Base-by-base conservation (phyloP, 2,797 vertebrate genomes). In the Labroides dimidiatus region DNA sequence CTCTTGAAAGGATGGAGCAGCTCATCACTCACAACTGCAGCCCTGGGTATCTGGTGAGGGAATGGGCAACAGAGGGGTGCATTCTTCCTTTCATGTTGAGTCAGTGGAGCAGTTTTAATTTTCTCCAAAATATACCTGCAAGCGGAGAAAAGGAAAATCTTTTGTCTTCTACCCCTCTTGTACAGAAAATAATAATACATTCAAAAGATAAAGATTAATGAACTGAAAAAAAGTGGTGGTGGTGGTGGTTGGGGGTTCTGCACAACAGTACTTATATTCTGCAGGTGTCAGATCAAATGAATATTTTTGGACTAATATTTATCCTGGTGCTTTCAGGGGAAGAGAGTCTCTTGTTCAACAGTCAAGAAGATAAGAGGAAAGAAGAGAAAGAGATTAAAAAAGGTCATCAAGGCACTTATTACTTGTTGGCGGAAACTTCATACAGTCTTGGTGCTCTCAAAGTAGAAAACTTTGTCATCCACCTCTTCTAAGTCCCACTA, bases 401-500 rank as follows among this genome's bases (percentile, higher is more conserved):
- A 69, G 81, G 72, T 89, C 16, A 87, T 92, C 27, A 83, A 83
- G 36, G 61, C 78, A 21, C 67, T 94, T 30, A 82, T 88, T 17
- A 85, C 79, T 21, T 94, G 94, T 76, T 94, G 93, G 94, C 88
- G 94, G 72, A 94, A 93, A 81, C 86, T 95, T 75, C 90, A 87
- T 60, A 92, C 80, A 39, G 60, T 90, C 48, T 80, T 69, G 23
- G 11, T 73, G 49, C 21, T 68, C 12, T 73, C 42, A 60, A 78
- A 82, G 27, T 85, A 85, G 69, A 20, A 69, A 21, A 66, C 15
- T 24, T 10, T 54, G 12, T 59, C 53, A 44, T 16, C 45, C 13
- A 54, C 36, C 3, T 60, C 67, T 24, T 30, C 64, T 43, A 20
- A 53, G 24, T 24, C 57, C 49, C 50, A 43, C 19, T 55, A 48